Base-by-base conservation (phyloP, 2,888 invertebrate species). In the Mamestra brassicae region DNA sequence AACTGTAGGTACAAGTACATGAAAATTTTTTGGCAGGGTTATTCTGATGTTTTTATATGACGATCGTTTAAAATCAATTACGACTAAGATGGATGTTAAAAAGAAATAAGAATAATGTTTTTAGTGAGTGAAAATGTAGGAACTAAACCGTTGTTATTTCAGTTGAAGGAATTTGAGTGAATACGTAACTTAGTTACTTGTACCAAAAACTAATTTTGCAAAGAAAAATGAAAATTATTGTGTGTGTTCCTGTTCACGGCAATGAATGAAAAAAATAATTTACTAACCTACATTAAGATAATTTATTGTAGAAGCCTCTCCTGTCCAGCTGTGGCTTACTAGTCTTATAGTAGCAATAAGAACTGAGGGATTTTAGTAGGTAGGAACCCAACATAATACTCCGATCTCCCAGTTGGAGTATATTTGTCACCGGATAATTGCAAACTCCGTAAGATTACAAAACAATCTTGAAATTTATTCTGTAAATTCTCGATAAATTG, bases 41-140 rank as follows among this genome's bases (percentile, higher is more conserved):
- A 52, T 77, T 69, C 36, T 45, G 61, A 6, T 17, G 17, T 5
- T 72, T 80, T 71, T 71, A 52, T 71, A 54, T 34, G 50, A 68
- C n/a, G 50, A 50, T 62, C 64, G 47, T 73, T 75, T 75, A 55
- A 61, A 73, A 73, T 60, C 54, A 78, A 78, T 78, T 73, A 60
- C 50, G 69, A 11, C 55, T 62, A 38, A 5, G 13, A 68, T 71
- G 15, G n/a, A 45, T 55, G 63, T 10, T 26, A 26, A 64, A 68
- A 80, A 55, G 3, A 54, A 68, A 75, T 15, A 67, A 4, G n/a
- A 71, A 66, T 13, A 67, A 6, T 13, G 13, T 42, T 45, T 60
- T 80, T 11, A 42, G 3, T 34, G 3, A 13, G 8, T 26, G 3
- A n/a, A 65, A 52, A 57, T 63, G 1, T 6, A 11, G 4, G 1